Evolutionary conservation across 2,797 vertebrate genomes (phyloP), one percentile per base, ranked within the genome.

Genomic region (Oreochromis grahami): DNA sequence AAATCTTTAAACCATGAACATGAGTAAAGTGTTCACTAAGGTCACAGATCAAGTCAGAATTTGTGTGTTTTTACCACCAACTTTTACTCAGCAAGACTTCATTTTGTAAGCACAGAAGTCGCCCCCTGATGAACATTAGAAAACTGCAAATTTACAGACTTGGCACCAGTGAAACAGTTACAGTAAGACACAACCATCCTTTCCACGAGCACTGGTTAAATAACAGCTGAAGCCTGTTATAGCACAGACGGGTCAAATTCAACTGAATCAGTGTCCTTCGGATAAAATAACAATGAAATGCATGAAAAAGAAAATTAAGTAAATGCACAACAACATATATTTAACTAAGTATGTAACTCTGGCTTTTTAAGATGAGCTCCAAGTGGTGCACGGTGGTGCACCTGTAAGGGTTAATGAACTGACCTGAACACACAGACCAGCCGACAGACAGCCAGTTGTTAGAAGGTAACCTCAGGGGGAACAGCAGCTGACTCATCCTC

Each of bases 401-500:
- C 15, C 68, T 48, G 24, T 1, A 29, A 48, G 4, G 8, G 24
- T 72, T 72, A 72, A 48, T 19, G 43, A 48, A 8, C 6, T n/a
- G 68, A 74, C n/a, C 32, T 36, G 29, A 36, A 80, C 55, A 83
- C 38, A 52, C 72, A 55, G 11, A 79, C 78, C 51, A 43, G 74
- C 70, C 0, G 51, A 53, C 78, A 80, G 26, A 7, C 56, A 13
- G 21, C 4, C 41, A 9, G 77, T 24, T 21, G 48, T 80, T 78
- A 84, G 52, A 87, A 17, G 7, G 19, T 77, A n/a, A 84, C 87
- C 77, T 56, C 24, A 2, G 74, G 80, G 55, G 15, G 45, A 6
- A 29, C 36, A 56, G 36, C 79, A 78, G 72, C 81, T 77, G 86
- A 88, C 51, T 85, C 83, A 82, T 63, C 38, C 34, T 76, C 78